Evolutionary conservation across 1,140 invertebrate species (phyloP), one percentile per base, ranked within the genome.

Genomic region (Asbolus verrucosus): DNA sequence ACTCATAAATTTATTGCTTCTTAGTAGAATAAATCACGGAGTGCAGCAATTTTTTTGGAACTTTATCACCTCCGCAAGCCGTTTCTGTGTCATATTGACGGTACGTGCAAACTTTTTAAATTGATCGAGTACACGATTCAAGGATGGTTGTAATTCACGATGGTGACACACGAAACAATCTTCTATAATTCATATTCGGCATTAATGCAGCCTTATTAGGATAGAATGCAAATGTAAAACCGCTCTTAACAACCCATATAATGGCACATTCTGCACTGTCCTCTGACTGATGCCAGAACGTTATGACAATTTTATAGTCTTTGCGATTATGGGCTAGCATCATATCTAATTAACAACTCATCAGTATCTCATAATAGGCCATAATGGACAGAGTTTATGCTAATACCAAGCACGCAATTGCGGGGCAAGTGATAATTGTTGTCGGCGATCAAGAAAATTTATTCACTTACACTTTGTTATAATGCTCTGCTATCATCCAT

Each of bases 341-440:
- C 43, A 50, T 19, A 50, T 14, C 43, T 50, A 50, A 50, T 50
- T 50, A 50, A 50, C 21, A 50, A 50, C 43, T 50, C 43, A 50
- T 50, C 43, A 50, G 3, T 3, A 5, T 1, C 43, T 8, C 21
- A 50, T 50, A 50, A 50, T 50, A 18, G 43, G 21, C 8, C 9
- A 50, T 50, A 50, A 50, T 50, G 18, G 43, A 50, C 15, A 21
- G 18, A 18, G 43, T 50, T 50, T 50, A 50, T 50, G 43, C 18
- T 50, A 50, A 50, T 50, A 13, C 43, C 14, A 18, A 50, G 43
- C 14, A 50, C 43, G 43, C 43, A 50, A 50, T 41, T 41, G 39
- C 43, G 43, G 21, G 16, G 43, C n/a, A 50, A 50, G 43, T 50
- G 43, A 50, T 50, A 50, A 50, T 50, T 50, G 43, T 50, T 18